Evolutionary conservation across 2,888 invertebrate genomes (phyloP), one percentile per base, ranked within the genome.

Genomic region (Rhodophaea formosa): DNA sequence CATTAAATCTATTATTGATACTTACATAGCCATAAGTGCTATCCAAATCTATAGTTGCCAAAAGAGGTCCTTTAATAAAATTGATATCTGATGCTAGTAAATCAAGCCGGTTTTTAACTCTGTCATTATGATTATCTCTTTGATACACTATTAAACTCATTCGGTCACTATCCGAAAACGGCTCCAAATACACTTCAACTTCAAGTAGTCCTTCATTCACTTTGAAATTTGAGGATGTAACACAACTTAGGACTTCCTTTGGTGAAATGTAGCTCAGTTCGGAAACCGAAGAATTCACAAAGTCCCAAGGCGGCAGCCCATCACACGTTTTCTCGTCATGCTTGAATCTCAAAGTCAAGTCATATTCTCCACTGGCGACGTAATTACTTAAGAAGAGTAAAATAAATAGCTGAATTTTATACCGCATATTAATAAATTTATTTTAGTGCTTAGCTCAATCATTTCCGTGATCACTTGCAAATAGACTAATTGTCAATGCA

Each of bases 211-310:
- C 35, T 15, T 16, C 1, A 29, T 8, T 29, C 14, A 53, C 14
- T 12, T 53, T 23, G 43, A 53, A 42, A 14, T 14, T 43, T 8
- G 10, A 5, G 3, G 53, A 53, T 7, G 43, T 14, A 15, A 53
- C 29, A 23, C 64, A 64, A 47, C 64, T 59, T 3, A 52, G 14
- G 1, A 7, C 15, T 10, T 17, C 15, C 7, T 23, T 23, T 5
- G 64, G 59, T 12, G 57, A 53, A 14, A 64, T 54, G 16, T 45
- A 59, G 3, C 10, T 12, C 1, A 8, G 6, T 43, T 43, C 1
- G 35, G 16, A 17, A n/a, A 0, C 35, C 15, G 32, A 32, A 14
- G 49, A 49, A 3, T 49, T 8, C 10, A 53, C n/a, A 16, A 54
- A 30, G 17, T 29, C 49, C 62, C 55, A 60, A 8, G 16, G 12